A percentile compares a stretch with the other conserved stretches of the same genome.
These are phyloP conservation scores for Synanthedon tipuliformis DNA, from an alignment of 2,888 invertebrate species.

Conservation along the genomic window DNA sequence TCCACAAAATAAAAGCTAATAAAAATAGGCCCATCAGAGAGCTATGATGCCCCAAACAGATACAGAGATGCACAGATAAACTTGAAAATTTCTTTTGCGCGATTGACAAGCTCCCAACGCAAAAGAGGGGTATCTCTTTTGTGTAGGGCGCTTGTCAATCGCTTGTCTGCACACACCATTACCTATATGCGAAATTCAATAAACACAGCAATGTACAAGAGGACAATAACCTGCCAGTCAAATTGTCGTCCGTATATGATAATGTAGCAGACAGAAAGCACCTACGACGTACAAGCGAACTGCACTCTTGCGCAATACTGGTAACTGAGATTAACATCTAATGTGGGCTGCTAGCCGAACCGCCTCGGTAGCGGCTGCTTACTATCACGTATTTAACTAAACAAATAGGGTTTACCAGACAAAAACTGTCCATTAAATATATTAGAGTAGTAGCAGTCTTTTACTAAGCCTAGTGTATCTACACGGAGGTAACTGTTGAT, in stretches of 20 bases:
- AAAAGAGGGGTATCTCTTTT: neutral
- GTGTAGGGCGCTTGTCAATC: neutral
- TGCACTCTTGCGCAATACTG: conserved; percentile 8
- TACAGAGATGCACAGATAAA: no score
- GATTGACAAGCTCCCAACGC: no score
- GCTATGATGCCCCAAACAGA: no score
- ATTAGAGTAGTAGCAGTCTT: no score
- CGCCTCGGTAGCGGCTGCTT: neutral
- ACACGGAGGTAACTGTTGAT: no score
- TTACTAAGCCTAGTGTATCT: no score
- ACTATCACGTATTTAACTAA: neutral
- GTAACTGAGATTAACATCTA: conserved; percentile 7
- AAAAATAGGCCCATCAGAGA: no score
- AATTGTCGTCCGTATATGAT: neutral
- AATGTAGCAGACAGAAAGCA: neutral
- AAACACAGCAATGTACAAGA: neutral
- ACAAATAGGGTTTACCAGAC: no score
- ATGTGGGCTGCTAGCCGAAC: conserved; percentile 9
- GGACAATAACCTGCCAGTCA: neutral
- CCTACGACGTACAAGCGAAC: neutral
- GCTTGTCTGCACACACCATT: neutral
- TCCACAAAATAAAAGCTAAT: no score
- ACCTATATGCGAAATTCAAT: neutral
- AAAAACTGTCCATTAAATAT: no score
- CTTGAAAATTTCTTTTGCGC: no score